These are phyloP conservation scores for Urocitellus parryii DNA, from an alignment of 2,113 vertebrate species.

Conservation along the genomic window DNA sequence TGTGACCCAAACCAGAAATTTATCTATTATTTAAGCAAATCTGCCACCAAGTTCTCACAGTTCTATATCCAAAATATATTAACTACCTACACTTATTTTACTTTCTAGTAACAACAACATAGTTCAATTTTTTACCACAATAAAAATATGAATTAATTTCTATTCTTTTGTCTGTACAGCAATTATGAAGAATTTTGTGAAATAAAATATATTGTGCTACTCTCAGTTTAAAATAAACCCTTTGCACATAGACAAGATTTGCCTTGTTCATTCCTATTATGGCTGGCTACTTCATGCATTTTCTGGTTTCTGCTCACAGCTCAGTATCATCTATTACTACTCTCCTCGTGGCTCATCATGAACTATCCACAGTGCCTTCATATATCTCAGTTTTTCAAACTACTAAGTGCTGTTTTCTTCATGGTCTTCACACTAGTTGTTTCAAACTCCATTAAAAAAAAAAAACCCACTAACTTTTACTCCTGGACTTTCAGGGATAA, in stretches of 20 bases:
- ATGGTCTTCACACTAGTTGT: neutral
- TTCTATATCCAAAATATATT: neutral
- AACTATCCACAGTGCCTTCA: neutral
- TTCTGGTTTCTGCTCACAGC: neutral
- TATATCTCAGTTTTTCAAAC: neutral
- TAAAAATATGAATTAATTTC: neutral
- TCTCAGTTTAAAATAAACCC: neutral
- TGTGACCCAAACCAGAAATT: neutral
- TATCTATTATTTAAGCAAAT: neutral
- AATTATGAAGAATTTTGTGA: neutral
- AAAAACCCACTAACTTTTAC: neutral
- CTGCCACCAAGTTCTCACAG: neutral
- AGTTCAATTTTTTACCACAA: neutral
- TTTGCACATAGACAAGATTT: neutral
- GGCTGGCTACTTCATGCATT: neutral
- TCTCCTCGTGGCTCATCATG: neutral
- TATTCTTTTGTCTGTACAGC: neutral
- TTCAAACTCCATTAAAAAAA: neutral
- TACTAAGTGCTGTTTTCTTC: neutral
- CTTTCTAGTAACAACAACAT: neutral
- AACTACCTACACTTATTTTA: no score
- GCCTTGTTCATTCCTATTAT: neutral
- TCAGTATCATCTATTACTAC: neutral
- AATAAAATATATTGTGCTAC: neutral
- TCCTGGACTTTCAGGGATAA: neutral